Conservation (phyloP, 2,113 vertebrate species). For the Galbula dea region DNA sequence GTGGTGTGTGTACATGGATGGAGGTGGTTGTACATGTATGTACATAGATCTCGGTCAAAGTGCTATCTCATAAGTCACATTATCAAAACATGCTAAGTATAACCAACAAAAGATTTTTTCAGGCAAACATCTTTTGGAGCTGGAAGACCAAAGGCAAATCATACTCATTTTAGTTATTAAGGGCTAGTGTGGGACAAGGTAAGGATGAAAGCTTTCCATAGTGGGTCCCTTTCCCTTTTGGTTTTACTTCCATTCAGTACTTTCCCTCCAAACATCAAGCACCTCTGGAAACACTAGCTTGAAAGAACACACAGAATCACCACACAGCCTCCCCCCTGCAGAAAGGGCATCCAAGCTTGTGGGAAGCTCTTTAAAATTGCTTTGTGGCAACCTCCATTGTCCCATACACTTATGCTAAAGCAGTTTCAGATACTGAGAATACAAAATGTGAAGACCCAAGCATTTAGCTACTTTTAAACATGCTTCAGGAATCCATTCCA, state of each 20-base stretch:
- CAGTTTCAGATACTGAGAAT: constrained; percentile 60
- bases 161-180: constrained; percentile 31
- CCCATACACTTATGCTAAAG: constrained; percentile 1
- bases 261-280: neutral
- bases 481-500: constrained; percentile 37
- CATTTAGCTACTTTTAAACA: constrained; percentile 44
- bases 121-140: constrained; percentile 68
- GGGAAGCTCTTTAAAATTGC: neutral
- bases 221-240: neutral
- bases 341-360: neutral
- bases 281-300: constrained; percentile 21
- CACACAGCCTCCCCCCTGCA: neutral
- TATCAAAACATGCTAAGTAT: constrained; percentile 80
- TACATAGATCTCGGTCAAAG: constrained; percentile 66
- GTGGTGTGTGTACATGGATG: constrained; percentile 66
- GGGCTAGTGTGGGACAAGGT: constrained; percentile 4
- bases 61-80: constrained; percentile 61
- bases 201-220: constrained; percentile 8
- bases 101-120: constrained; percentile 68
- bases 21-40: constrained; percentile 55
- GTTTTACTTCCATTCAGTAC: neutral
- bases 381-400: neutral
- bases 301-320: constrained; percentile 5
- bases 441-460: constrained; percentile 30
- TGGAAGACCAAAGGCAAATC: constrained; percentile 74